Evolutionary conservation across 2,113 vertebrate species (phyloP).

Genomic region (Sylvilagus bachmani): DNA sequence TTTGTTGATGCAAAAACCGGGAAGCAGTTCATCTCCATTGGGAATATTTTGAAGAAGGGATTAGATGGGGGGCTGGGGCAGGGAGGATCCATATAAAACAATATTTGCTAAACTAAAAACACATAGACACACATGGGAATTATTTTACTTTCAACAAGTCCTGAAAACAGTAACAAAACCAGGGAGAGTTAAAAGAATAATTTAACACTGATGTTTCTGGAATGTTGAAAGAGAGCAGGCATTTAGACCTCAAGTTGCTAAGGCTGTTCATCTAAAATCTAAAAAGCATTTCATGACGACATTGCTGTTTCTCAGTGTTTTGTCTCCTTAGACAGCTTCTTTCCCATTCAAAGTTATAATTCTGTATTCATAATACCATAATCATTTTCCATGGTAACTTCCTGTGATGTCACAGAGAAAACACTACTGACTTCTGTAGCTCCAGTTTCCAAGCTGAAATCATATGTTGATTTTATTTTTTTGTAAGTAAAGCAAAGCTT

Average conservation of each 20-base stretch:
- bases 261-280: slow-evolving; percentile 47
- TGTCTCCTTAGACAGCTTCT: slow-evolving; percentile 51
- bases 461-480: slow-evolving; percentile 53
- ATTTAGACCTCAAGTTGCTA: slow-evolving; percentile 52
- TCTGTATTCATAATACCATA: slow-evolving; percentile 74
- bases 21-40: slow-evolving; percentile 66
- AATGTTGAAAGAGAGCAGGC: slow-evolving; percentile 53
- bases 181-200: slow-evolving; percentile 72
- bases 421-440: slow-evolving; percentile 24
- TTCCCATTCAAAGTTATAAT: slow-evolving; percentile 64
- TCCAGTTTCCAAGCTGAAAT: slow-evolving; percentile 53
- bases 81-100: slow-evolving; percentile 46
- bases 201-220: slow-evolving; percentile 71
- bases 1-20: slow-evolving; percentile 66
- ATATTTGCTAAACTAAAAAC: slow-evolving; percentile 76
- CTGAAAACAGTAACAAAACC: slow-evolving; percentile 66
- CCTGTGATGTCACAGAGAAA: slow-evolving; percentile 78
- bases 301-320: slow-evolving; percentile 20
- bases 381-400: slow-evolving; percentile 74
- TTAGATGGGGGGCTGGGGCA: not conserved
- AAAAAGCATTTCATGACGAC: slow-evolving; percentile 58
- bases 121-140: slow-evolving; percentile 78
- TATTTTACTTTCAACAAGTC: slow-evolving; percentile 83
- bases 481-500: slow-evolving; percentile 47
- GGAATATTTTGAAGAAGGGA: slow-evolving; percentile 68